Conservation (phyloP, 2,888 invertebrate genomes). For the Ophion ventricosus region DNA sequence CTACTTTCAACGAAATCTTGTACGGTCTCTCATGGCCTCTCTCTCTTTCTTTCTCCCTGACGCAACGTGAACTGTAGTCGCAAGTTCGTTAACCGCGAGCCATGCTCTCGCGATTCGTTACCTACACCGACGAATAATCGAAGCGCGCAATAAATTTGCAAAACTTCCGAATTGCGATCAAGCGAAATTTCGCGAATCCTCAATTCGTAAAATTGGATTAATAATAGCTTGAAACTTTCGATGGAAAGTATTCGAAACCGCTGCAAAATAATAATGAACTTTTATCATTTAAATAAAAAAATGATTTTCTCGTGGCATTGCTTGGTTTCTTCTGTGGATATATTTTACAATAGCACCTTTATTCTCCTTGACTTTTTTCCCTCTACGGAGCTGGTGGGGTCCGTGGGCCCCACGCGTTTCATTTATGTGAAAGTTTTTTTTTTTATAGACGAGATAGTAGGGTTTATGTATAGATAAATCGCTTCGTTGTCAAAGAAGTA, state of each 20-base stretch:
- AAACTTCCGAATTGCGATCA: neutral
- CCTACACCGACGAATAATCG: neutral
- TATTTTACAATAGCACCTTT: too few relatives aligned
- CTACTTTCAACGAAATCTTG: slow-evolving; percentile 75
- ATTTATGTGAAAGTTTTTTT: too few relatives aligned
- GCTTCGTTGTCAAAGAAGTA: too few relatives aligned
- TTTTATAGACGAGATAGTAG: too few relatives aligned
- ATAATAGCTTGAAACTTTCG: neutral
- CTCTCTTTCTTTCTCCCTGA: slow-evolving; percentile 8
- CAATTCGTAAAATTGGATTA: neutral
- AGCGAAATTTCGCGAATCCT: neutral
- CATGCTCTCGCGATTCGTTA: slow-evolving; percentile 8
- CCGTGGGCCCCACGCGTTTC: too few relatives aligned
- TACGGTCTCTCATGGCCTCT: slow-evolving; percentile 75
- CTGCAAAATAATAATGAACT: too few relatives aligned
- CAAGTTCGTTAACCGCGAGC: slow-evolving; percentile 65
- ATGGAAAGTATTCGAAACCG: neutral
- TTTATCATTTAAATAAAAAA: too few relatives aligned
- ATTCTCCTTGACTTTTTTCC: too few relatives aligned
- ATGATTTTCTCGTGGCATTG: too few relatives aligned
- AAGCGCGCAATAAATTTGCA: neutral
- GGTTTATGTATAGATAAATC: too few relatives aligned
- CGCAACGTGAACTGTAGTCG: slow-evolving; percentile 11
- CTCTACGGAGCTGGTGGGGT: too few relatives aligned
- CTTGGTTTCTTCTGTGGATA: too few relatives aligned